Evolutionary conservation across 1,140 invertebrate species (phyloP).

Genomic region (Euwallacea fornicatus): DNA sequence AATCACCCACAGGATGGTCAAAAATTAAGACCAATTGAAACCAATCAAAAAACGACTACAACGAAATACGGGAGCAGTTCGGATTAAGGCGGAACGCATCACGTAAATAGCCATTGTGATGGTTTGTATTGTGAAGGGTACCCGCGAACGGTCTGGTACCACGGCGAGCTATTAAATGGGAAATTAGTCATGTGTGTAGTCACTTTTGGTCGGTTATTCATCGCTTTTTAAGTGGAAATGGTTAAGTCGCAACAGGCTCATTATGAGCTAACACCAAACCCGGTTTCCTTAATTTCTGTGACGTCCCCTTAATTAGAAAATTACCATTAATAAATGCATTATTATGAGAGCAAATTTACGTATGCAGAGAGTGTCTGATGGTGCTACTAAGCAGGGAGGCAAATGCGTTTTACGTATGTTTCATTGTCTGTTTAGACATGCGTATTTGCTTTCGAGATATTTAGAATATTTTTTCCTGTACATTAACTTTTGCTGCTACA

Average conservation of each 20-base stretch:
- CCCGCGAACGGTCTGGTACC: constrained; percentile 6
- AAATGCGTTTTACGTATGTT: too few species aligned
- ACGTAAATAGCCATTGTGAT: constrained; percentile 7
- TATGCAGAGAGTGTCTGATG: too few species aligned
- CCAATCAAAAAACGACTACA: constrained; percentile 37
- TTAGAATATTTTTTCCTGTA: too few species aligned
- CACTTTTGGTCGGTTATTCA: constrained; percentile 20
- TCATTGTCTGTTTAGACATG: too few species aligned
- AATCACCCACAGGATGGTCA: constrained; percentile 49
- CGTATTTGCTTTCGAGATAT: too few species aligned
- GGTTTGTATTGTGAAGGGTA: constrained; percentile 13
- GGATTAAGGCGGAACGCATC: constrained; percentile 2
- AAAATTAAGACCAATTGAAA: constrained; percentile 51
- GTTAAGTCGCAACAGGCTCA: neutral
- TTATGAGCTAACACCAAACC: too few species aligned
- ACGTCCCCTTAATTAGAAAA: too few species aligned
- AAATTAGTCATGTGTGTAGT: constrained; percentile 28
- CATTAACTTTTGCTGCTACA: too few species aligned
- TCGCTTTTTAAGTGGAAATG: constrained; percentile 5
- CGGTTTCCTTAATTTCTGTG: too few species aligned
- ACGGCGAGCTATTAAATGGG: constrained; percentile 14
- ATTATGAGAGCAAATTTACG: too few species aligned
- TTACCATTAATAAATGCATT: too few species aligned
- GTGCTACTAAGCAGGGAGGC: too few species aligned
- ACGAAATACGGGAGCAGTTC: neutral